Evolutionary conservation across 2,888 invertebrate species (phyloP).

Genomic region (Augiades crinisus): DNA sequence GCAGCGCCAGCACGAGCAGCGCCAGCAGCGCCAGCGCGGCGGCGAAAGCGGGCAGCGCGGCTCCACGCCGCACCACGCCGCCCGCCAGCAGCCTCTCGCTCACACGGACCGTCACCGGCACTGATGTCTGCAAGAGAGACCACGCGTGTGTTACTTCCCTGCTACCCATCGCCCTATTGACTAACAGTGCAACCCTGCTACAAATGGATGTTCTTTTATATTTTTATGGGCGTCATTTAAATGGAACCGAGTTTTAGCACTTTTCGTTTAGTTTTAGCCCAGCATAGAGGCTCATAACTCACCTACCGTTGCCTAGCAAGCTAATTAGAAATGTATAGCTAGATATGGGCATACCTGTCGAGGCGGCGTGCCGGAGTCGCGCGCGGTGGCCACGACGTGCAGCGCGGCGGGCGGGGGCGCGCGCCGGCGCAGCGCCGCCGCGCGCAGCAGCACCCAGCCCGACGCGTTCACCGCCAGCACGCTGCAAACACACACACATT

Average conservation of each 20-base stretch:
- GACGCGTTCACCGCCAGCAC: constrained; percentile 83
- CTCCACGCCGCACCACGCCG: constrained; percentile 58
- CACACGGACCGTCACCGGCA: constrained; percentile 85
- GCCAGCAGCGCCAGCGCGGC: constrained; percentile 87
- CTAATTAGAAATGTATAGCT: no score
- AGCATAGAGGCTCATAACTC: no score
- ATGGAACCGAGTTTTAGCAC: no score
- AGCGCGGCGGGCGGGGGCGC: constrained; percentile 69
- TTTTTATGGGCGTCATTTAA: no score
- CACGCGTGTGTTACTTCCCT: not conserved
- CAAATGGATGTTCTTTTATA: no score
- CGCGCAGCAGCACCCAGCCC: constrained; percentile 85
- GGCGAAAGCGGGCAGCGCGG: constrained; percentile 80
- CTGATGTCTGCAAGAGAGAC: constrained; percentile 69
- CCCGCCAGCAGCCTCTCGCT: constrained; percentile 65
- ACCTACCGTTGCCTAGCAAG: no score
- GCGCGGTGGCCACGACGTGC: constrained; percentile 90
- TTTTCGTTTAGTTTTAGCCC: no score
- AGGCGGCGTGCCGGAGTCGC: constrained; percentile 92
- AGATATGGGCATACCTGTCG: no score
- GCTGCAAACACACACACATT: no score
- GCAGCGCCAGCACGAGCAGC: constrained; percentile 87
- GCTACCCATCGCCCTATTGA: no score
- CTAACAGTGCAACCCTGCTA: no score
- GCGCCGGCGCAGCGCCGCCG: constrained; percentile 61